Evolutionary conservation across 2,888 invertebrate species (phyloP), one percentile per base, ranked within the genome.

Genomic region (Protonemura montana): DNA sequence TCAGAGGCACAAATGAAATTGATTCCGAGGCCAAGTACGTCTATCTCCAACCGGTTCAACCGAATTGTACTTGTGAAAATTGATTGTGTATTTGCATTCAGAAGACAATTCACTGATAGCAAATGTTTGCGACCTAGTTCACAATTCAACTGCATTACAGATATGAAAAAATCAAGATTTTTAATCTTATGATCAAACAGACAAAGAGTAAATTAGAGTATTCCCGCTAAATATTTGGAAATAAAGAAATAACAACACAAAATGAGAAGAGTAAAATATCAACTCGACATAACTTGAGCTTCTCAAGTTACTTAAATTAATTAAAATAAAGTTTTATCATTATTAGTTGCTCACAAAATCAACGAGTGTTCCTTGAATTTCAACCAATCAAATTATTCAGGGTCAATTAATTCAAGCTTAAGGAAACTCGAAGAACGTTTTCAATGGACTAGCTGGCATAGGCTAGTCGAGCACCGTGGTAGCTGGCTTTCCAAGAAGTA

Each of bases 381-480:
- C 59, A 59, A 59, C 59, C 84, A 84, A 84, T 84, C 84, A 84
- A 84, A 84, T 84, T 76, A 84, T 84, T 84, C 84, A 84, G 59
- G 84, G 84, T 76, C 84, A 84, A 76, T 76, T 76, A 59, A 84
- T 26, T 42, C 41, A 83, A 41, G 82, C 82, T 78, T 78, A 78
- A 16, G 10, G 78, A 28, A 78, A 78, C 78, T 78, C 27, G 16
- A 78, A 78, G 78, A 78, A 78, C 78, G 13, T 59, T 59, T 59
- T 59, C 59, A 59, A 59, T 59, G 59, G 59, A 59, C 13, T 59
- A 0, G 78, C 26, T 25, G 26, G 78, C n/a, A 0, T 28, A 2
- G 26, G 78, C 76, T 30, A 30, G 28, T 2, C 2, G 10, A 81
- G 28, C 81, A 29, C 13, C 30, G 2, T 30, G 81, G 26, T 78